Evolutionary conservation across 2,888 invertebrate species (phyloP).

Genomic region (Aelia acuminata): DNA sequence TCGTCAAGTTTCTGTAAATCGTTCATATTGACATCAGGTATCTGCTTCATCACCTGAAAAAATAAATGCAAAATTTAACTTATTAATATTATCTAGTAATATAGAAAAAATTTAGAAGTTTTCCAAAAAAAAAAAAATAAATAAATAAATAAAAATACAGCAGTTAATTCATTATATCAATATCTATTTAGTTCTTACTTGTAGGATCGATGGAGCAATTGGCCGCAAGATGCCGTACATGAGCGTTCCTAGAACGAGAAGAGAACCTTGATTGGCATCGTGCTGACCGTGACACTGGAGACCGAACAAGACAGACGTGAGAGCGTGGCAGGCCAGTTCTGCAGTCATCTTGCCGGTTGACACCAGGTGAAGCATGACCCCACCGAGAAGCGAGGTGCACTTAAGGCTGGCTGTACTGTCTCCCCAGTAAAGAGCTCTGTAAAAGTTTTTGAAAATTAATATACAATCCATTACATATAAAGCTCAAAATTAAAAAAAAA

Average conservation of each 20-base stretch:
- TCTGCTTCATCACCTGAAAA: conserved; percentile 78
- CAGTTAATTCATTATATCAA: background rate
- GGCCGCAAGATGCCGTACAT: conserved; percentile 88
- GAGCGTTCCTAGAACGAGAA: conserved; percentile 74
- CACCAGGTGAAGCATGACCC: conserved; percentile 78
- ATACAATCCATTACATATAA: too few species aligned
- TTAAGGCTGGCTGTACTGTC: conserved; percentile 87
- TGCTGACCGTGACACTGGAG: conserved; percentile 91
- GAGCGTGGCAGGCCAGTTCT: conserved; percentile 79
- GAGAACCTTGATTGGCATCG: conserved; percentile 84
- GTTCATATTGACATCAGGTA: conserved; percentile 85
- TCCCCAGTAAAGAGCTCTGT: conserved; percentile 75
- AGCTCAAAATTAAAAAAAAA: too few species aligned
- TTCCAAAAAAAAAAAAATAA: background rate
- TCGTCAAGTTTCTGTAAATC: conserved; percentile 90
- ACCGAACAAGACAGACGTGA: conserved; percentile 81
- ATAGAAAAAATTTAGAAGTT: too few species aligned
- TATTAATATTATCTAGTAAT: too few species aligned
- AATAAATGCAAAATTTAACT: too few species aligned
- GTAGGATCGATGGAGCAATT: conserved; percentile 79
- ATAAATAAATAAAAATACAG: background rate
- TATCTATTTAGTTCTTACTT: conserved; percentile 68
- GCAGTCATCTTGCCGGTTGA: conserved; percentile 76
- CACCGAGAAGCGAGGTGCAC: conserved; percentile 82
- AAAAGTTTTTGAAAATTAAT: background rate